Evolutionary conservation across 1,140 invertebrate genomes (phyloP), one percentile per base, ranked within the genome.

Genomic region (Propsilocerus akamusi): DNA sequence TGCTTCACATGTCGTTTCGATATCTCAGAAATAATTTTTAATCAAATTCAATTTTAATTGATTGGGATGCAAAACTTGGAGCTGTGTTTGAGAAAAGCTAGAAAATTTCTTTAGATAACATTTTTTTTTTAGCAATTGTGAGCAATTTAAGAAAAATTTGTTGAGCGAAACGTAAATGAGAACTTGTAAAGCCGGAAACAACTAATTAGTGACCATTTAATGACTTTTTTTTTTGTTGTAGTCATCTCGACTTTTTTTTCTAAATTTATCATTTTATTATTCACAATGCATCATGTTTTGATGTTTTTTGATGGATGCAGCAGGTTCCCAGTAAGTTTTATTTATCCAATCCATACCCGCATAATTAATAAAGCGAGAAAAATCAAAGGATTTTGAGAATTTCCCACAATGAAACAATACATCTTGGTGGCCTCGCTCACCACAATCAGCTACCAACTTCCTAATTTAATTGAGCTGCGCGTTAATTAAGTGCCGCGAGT

Each of bases 111-210:
- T n/a, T n/a, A n/a, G n/a, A n/a, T n/a, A n/a, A n/a, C n/a, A n/a
- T n/a, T n/a, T n/a, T n/a, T n/a, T n/a, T n/a, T n/a, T n/a, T n/a
- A n/a, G n/a, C n/a, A n/a, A n/a, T n/a, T n/a, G n/a, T n/a, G n/a
- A n/a, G n/a, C n/a, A n/a, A n/a, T n/a, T n/a, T n/a, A n/a, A n/a
- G n/a, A n/a, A n/a, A n/a, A n/a, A n/a, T n/a, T n/a, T n/a, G n/a
- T n/a, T n/a, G n/a, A n/a, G n/a, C n/a, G n/a, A n/a, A n/a, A n/a
- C n/a, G n/a, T n/a, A n/a, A n/a, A n/a, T n/a, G n/a, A n/a, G n/a
- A n/a, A n/a, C n/a, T n/a, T n/a, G n/a, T n/a, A n/a, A 20, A 41
- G 34, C 34, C 34, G 34, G 34, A 41, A 41, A 41, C 34, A 20
- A 20, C 34, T 41, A 41, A 41, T 41, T 41, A 41, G 34, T 20